phyloP scores from a whole-genome alignment of 2,113 vertebrate species.

The Natator depressus region DNA sequence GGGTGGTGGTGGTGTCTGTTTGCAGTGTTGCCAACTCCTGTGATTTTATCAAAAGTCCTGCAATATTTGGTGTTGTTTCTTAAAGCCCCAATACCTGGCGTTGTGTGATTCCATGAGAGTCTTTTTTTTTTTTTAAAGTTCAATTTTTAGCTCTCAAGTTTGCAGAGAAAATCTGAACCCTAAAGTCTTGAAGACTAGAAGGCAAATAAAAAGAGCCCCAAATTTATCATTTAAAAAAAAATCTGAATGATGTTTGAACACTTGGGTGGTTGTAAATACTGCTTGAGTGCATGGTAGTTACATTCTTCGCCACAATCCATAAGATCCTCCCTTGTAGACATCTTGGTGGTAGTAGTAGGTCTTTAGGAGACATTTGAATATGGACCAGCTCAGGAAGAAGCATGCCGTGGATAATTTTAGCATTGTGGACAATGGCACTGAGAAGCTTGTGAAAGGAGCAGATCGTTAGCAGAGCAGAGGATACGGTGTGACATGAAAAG shows the following conservation, averaged over 20 bases:
- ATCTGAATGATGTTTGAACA: neutral
- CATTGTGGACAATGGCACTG: neutral
- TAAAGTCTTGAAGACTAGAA: neutral
- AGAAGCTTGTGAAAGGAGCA: neutral
- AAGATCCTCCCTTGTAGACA: neutral
- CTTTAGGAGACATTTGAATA: neutral
- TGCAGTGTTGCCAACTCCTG: neutral
- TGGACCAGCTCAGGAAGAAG: neutral
- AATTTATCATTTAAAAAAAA: accelerated
- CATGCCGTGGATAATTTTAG: accelerated
- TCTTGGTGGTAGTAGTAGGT: neutral
- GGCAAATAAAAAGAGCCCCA: neutral
- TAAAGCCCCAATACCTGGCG: neutral
- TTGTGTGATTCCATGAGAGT: neutral
- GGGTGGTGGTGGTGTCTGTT: neutral
- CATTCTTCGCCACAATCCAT: neutral
- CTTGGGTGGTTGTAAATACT: neutral
- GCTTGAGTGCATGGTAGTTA: neutral
- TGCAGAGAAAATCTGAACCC: neutral
- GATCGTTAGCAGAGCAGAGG: neutral
- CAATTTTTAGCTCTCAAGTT: neutral
- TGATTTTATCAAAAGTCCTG: neutral
- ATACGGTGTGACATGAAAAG: neutral
- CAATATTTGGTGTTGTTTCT: neutral
- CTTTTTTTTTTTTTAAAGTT: neutral